A percentile compares a stretch with the other conserved stretches of the same genome.
These are phyloP conservation scores for Mormoops blainvillei DNA, from an alignment of 2,113 vertebrate genomes.

Conservation along the genomic window DNA sequence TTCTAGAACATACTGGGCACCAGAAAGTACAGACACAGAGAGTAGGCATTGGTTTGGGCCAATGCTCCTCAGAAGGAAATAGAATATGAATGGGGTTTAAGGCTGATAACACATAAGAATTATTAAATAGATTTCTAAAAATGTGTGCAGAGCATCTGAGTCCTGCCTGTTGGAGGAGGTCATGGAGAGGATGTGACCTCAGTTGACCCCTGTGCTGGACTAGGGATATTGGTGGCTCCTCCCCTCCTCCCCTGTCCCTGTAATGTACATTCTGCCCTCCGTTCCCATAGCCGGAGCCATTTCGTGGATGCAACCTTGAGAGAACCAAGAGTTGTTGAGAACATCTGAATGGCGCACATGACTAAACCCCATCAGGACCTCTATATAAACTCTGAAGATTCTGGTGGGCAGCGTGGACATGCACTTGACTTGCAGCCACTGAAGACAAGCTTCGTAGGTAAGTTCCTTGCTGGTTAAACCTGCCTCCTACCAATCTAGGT, in stretches of 20 bases:
- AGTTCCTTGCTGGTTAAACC: not conserved
- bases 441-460: accelerated
- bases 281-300: not conserved
- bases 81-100: not conserved
- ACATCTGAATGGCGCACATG: too few relatives aligned
- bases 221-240: not conserved
- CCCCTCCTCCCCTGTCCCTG: not conserved
- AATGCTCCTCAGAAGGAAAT: not conserved
- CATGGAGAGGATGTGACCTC: accelerated
- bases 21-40: not conserved
- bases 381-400: not conserved
- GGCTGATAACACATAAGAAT: not conserved
- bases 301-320: not conserved
- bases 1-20: not conserved
- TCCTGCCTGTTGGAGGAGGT: not conserved
- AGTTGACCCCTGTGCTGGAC: not conserved
- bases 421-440: not conserved
- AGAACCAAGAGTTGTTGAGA: not conserved
- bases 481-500: not conserved
- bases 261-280: not conserved
- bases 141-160: too few relatives aligned
- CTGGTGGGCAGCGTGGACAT: not conserved
- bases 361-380: not conserved
- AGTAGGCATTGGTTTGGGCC: not conserved
- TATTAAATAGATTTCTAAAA: not conserved